Percentiles rank a stretch among this genome's conserved stretches.
Evolutionary conservation across 2,888 invertebrate species (phyloP).

Genomic region (Noctuana brunneofusca): DNA sequence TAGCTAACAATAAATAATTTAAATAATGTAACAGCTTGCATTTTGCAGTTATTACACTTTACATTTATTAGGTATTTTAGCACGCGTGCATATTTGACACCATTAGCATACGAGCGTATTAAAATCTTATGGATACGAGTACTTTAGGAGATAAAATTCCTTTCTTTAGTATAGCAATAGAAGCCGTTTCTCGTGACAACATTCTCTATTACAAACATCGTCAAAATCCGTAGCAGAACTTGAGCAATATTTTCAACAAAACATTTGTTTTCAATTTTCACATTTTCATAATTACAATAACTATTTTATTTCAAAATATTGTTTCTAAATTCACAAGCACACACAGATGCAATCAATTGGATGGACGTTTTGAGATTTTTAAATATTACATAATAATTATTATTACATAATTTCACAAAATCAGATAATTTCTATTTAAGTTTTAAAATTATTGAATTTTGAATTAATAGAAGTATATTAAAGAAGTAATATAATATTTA

Average conservation of each 20-base stretch:
- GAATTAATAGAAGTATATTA: background rate
- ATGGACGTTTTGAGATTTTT: constrained; percentile 29
- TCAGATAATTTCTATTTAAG: background rate
- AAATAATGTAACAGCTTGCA: constrained; percentile 47
- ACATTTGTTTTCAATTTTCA: constrained; percentile 16
- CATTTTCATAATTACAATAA: background rate
- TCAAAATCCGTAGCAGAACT: constrained; percentile 45
- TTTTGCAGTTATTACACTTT: constrained; percentile 35
- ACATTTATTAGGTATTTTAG: constrained; percentile 45
- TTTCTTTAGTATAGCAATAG: constrained; percentile 59
- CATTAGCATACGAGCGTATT: constrained; percentile 72
- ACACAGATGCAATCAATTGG: constrained; percentile 26
- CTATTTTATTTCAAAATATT: constrained; percentile 16
- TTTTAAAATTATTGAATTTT: background rate
- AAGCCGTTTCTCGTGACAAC: constrained; percentile 60
- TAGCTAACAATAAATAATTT: constrained; percentile 42
- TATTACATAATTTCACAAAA: background rate
- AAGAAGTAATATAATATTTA: background rate
- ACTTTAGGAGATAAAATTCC: constrained; percentile 70
- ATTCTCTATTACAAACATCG: constrained; percentile 49
- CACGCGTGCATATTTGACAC: constrained; percentile 78
- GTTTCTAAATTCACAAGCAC: constrained; percentile 26
- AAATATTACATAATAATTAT: background rate
- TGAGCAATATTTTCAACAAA: constrained; percentile 59
- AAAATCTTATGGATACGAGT: constrained; percentile 61